Evolutionary conservation across 2,797 vertebrate genomes (phyloP), one percentile per base, ranked within the genome.

Genomic region (Pitangus sulphuratus): DNA sequence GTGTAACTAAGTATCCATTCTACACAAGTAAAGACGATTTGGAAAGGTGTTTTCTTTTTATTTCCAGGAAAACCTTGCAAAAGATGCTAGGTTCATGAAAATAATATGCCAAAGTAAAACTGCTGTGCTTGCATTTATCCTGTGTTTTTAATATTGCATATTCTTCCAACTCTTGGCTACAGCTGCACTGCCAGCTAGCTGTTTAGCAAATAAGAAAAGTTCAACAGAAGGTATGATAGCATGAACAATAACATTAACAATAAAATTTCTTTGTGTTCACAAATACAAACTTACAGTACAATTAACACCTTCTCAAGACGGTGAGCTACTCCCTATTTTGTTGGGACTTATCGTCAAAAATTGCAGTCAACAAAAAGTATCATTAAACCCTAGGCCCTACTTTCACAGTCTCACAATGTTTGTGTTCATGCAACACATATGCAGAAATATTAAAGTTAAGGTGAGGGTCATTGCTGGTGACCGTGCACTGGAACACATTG

Each of bases 61-160:
- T 66, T 94, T 96, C 95, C 95, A 96, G 51, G 92, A 96, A 97
- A 97, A 92, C 84, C 82, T 71, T 68, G 54, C 87, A 96, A 89
- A 96, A 91, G 79, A 94, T 65, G 76, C 76, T 87, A 95, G 61
- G 54, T 96, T 89, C 65, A 35, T 33, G 83, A 85, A 95, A 96
- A 91, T 56, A 94, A 86, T 30, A 72, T 35, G 83, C 91, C 95
- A 96, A 96, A 96, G 61, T 78, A 92, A 95, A 97, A 95, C 5
- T 93, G 94, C 93, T 94, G 89, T 56, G 95, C 84, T 91, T 93
- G 95, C 92, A 84, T n/a, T 96, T 72, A 69, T 61, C 42, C 71
- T 71, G 31, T 70, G 75, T 64, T 94, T 86, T 89, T 83, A 83
- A 58, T 65, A 87, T 56, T 87, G 57, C 53, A 88, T 80, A 48